Conservation (phyloP, 2,113 vertebrate species). For the Proterorhinus semilunaris region DNA sequence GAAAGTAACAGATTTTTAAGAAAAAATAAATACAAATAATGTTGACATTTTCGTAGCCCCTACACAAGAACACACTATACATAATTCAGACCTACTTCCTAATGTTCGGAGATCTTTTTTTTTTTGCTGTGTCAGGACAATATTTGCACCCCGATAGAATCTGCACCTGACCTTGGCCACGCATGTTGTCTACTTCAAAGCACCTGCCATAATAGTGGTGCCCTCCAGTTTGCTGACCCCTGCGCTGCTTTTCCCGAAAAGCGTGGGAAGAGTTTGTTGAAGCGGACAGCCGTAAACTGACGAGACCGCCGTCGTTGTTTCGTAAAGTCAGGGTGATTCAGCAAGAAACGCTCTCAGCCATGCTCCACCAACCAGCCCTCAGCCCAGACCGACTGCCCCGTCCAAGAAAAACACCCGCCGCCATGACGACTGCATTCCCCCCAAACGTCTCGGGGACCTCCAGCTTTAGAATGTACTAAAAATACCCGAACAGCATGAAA, state of each 20-base stretch:
- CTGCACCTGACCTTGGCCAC: no score
- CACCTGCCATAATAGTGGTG: background rate
- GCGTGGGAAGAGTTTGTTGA: slow-evolving; percentile 53
- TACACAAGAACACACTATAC: no score
- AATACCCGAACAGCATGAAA: slow-evolving; percentile 11
- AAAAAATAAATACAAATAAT: no score
- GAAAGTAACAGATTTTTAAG: no score
- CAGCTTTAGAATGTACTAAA: slow-evolving; percentile 16
- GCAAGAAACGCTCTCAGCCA: slow-evolving; percentile 64
- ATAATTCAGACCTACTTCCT: no score
- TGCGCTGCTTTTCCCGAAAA: slow-evolving; percentile 59
- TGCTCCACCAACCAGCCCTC: slow-evolving; percentile 30
- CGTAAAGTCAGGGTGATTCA: slow-evolving; percentile 81
- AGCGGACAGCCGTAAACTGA: slow-evolving; percentile 42
- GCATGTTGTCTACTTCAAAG: background rate
- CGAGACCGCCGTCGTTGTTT: slow-evolving; percentile 48
- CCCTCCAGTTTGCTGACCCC: slow-evolving; percentile 18
- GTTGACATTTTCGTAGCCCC: no score
- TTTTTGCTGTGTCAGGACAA: no score
- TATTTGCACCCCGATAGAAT: no score
- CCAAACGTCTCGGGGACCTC: slow-evolving; percentile 7
- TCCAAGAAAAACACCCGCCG: slow-evolving; percentile 17
- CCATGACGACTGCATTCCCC: slow-evolving; percentile 10
- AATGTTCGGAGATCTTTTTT: no score
- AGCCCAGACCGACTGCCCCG: slow-evolving; percentile 5